Percentiles rank a stretch among this genome's conserved stretches.
Evolutionary conservation across 1,140 invertebrate genomes (phyloP).

Genomic region (Drosophila setifemur): DNA sequence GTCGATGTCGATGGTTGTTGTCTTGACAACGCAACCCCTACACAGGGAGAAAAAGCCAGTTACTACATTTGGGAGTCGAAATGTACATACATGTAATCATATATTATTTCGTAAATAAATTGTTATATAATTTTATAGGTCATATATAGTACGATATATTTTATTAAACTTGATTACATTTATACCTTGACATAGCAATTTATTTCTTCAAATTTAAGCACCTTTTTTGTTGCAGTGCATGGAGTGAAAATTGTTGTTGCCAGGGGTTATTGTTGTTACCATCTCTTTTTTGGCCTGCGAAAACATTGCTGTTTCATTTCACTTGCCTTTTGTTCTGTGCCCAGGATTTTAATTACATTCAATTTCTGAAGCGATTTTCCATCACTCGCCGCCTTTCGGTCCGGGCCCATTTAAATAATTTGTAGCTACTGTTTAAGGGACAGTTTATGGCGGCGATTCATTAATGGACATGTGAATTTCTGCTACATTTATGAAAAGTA

Average conservation of each 20-base stretch:
- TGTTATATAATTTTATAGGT: too few species aligned
- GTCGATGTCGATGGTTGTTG: constrained; percentile 31
- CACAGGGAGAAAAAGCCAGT: constrained; percentile 12
- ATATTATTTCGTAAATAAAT: too few species aligned
- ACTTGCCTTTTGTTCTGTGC: constrained; percentile 28
- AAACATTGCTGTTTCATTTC: constrained; percentile 33
- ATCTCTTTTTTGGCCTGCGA: constrained; percentile 35
- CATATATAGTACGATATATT: too few species aligned
- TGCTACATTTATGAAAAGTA: constrained; percentile 5
- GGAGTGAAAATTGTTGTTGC: neutral
- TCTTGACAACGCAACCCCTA: constrained; percentile 20
- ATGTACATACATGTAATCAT: too few species aligned
- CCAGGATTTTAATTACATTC: constrained; percentile 40
- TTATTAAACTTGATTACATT: too few species aligned
- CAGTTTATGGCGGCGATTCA: constrained; percentile 41
- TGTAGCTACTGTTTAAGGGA: constrained; percentile 25
- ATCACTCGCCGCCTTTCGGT: constrained; percentile 3
- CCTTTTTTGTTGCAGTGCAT: neutral
- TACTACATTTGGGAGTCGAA: too few species aligned
- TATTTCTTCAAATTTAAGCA: too few species aligned
- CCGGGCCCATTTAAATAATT: constrained; percentile 40
- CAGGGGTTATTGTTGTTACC: constrained; percentile 24
- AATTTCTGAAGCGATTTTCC: constrained; percentile 36
- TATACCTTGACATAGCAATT: too few species aligned
- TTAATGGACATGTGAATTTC: constrained; percentile 43